Evolutionary conservation across 2,888 invertebrate species (phyloP), one percentile per base, ranked within the genome.

Genomic region (Hyles lineata): DNA sequence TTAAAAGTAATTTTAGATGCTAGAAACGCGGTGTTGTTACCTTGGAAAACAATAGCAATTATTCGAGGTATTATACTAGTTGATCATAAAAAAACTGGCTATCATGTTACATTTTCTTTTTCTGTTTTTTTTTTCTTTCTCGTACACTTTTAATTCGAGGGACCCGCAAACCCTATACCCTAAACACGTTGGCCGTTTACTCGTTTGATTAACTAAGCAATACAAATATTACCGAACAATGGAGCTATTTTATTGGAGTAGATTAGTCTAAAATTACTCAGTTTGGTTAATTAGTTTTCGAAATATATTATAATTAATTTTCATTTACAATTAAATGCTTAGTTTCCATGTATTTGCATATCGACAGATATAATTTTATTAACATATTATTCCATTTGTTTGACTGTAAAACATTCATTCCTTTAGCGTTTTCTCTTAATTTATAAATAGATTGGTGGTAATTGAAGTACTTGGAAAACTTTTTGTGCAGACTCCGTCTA

Each of bases 401-500:
- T 55, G 5, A 17, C 7, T 67, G n/a, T 15, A 67, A 15, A 50
- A 23, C 17, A 43, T 67, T 43, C 15, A 50, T 67, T 67, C 17
- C 11, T 67, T 5, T 67, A 63, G 15, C 43, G 67, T 63, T 63
- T 63, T 63, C 63, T 58, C 60, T 59, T 55, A 52, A 23, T 29
- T 60, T 21, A 62, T 62, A 63, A 52, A 55, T 32, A 62, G 21
- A 21, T 55, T 63, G 32, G 17, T 63, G 52, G 55, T 52, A 52
- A 55, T n/a, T 52, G 61, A 67, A 35, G 32, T 72, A 67, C 67
- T 72, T 58, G 21, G 25, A 35, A 62, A 63, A 55, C 58, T 72
- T 72, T 72, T 72, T 72, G 58, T 63, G 25, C 11, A 23, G 11
- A 58, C 32, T 23, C 29, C 32, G 69, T 70, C 72, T 73, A 70